Base-by-base conservation (phyloP, 2,113 vertebrate genomes). In the Campylomormyrus tamandua region DNA sequence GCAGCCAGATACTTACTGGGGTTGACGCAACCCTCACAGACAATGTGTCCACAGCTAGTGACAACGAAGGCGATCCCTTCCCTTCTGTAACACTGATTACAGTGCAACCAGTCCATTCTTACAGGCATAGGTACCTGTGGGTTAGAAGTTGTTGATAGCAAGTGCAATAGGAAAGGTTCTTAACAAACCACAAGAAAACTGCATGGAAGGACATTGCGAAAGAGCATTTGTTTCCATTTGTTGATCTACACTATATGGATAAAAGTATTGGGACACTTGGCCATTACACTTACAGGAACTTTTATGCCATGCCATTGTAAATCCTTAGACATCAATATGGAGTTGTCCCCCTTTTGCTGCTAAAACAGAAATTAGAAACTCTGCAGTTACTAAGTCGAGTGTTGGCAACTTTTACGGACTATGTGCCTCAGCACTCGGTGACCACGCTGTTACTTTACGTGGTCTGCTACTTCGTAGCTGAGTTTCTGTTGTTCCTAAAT, bases 21-120 rank as follows among this genome's bases (percentile, higher is more conserved):
- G 53, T 92, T 94, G 86, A 96, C 91, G 93, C 97, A 98, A 3
- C 92, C 92, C 90, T 96, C 95, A 92, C 97, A 98, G 92, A 94
- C 95, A 92, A 97, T 95, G 93, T 98, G 97, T 70, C 97, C 97
- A 92, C 97, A 98, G 93, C 92, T 97, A 91, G 96, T 96, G 56
- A 97, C 94, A 0, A 94, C 94, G 91, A 97, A 97, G 1, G 91
- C 92, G 0, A 91, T 90, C 0, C 95, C 96, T 19, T 93, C 94
- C 90, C 92, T 96, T 83, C 87, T 91, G 90, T 96, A 97, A 93
- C 97, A 98, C 88, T 92, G 92, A 92, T 97, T 98, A 92, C 97
- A 98, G 87, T 98, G 97, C 94, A 98, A 97, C 97, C 97, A 98
- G 89, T 98, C 96, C 97, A 98, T 97, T 85, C 89, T 27, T 66